These are phyloP conservation scores for Heliocidaris tuberculata DNA, from an alignment of 35 echinoderm and acorn worm genomes.

Conservation along the genomic window DNA sequence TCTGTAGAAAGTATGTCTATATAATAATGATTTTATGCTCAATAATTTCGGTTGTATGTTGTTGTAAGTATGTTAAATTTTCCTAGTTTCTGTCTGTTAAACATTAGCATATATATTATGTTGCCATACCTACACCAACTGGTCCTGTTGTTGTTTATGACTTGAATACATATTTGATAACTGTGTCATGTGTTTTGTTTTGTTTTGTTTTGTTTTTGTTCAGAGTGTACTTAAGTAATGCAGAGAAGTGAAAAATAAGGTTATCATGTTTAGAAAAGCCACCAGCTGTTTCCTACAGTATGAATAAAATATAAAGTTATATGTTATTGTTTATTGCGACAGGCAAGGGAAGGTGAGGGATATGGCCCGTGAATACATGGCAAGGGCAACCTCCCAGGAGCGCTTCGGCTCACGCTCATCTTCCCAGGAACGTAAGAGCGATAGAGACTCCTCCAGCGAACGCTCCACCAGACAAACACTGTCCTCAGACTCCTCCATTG, in stretches of 20 bases:
- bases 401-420: neutral
- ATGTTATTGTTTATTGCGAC: neutral
- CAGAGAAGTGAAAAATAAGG: too few relatives aligned
- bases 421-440: neutral
- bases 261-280: neutral
- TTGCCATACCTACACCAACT: too few relatives aligned
- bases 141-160: too few relatives aligned
- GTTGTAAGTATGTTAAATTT: too few relatives aligned
- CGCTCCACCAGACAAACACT: neutral
- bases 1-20: neutral
- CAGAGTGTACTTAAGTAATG: too few relatives aligned
- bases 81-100: too few relatives aligned
- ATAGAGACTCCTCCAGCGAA: conserved; percentile 11
- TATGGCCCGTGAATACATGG: conserved; percentile 52
- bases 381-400: conserved; percentile 43
- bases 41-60: too few relatives aligned
- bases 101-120: too few relatives aligned
- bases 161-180: too few relatives aligned
- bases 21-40: too few relatives aligned
- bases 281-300: neutral
- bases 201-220: too few relatives aligned
- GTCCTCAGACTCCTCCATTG: neutral
- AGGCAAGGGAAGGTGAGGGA: conserved; percentile 39
- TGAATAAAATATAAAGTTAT: neutral
- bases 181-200: too few relatives aligned